Evolutionary conservation across 2,797 vertebrate genomes (phyloP).

Genomic region (Gila robusta): DNA sequence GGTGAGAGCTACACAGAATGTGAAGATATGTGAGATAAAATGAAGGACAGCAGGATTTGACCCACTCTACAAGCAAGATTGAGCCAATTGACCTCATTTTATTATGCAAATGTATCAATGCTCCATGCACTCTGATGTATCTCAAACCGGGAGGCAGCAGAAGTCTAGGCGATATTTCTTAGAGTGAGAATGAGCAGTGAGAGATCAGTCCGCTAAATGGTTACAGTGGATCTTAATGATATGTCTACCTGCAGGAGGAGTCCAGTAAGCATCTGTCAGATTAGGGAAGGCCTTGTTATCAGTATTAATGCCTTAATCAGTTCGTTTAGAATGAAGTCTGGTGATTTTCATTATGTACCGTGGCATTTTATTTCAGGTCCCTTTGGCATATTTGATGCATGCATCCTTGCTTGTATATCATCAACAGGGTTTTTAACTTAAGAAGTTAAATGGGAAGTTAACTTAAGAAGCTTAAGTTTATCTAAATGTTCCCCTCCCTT

Average conservation of each 20-base stretch:
- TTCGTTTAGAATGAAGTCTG: not conserved
- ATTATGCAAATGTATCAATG: slow-evolving; percentile 10
- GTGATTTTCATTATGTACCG: not conserved
- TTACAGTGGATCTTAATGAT: not conserved
- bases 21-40: slow-evolving; percentile 18
- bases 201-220: not conserved
- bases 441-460: not conserved
- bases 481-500: not conserved
- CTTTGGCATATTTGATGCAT: not conserved
- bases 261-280: not conserved
- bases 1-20: slow-evolving; percentile 11
- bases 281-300: slow-evolving; percentile 3
- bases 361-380: not conserved
- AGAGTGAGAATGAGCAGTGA: not conserved
- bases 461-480: not conserved
- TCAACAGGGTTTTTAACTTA: not conserved
- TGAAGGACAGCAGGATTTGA: slow-evolving; percentile 20
- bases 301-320: not conserved
- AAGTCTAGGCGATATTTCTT: not conserved
- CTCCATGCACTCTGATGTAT: not conserved
- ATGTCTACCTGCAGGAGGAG: slow-evolving; percentile 1
- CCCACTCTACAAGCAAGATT: slow-evolving; percentile 18
- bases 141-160: not conserved
- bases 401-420: not conserved
- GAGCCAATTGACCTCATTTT: slow-evolving; percentile 38